A percentile compares a stretch with the other conserved stretches of the same genome.
Conservation (phyloP, 1,140 invertebrate genomes). For the Branchinecta lindahli region DNA sequence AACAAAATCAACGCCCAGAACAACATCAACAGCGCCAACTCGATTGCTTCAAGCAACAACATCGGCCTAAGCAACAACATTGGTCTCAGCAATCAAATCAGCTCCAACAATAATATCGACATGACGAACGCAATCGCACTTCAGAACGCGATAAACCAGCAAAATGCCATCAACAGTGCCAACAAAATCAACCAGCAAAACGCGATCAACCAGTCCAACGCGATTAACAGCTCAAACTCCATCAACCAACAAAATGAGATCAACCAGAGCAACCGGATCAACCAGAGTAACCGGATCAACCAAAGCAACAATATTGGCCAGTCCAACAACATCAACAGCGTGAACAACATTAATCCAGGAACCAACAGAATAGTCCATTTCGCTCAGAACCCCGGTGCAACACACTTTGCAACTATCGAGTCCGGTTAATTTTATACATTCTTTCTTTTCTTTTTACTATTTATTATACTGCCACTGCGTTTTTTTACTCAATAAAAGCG, state of each 20-base stretch:
- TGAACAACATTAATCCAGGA: background rate
- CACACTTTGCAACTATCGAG: constrained; percentile 2
- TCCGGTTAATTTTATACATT: background rate
- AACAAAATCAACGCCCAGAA: background rate
- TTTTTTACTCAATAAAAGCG: no score
- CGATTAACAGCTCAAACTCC: background rate
- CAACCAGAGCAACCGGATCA: background rate
- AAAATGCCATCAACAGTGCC: background rate
- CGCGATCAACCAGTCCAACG: background rate
- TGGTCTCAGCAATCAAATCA: background rate
- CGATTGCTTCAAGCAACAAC: background rate
- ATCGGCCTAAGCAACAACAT: background rate
- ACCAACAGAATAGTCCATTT: background rate
- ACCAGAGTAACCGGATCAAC: background rate
- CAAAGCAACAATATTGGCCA: no score
- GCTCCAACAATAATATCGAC: background rate
- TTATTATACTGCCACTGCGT: no score
- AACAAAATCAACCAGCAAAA: background rate
- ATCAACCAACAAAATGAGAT: background rate
- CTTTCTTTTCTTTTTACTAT: no score
- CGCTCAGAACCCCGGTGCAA: background rate
- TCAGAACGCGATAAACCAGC: background rate
- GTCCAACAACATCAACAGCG: background rate
- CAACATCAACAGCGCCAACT: background rate
- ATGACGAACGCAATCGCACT: background rate